Evolutionary conservation across 1,140 invertebrate species (phyloP).

Genomic region (Schmidtea mediterranea): DNA sequence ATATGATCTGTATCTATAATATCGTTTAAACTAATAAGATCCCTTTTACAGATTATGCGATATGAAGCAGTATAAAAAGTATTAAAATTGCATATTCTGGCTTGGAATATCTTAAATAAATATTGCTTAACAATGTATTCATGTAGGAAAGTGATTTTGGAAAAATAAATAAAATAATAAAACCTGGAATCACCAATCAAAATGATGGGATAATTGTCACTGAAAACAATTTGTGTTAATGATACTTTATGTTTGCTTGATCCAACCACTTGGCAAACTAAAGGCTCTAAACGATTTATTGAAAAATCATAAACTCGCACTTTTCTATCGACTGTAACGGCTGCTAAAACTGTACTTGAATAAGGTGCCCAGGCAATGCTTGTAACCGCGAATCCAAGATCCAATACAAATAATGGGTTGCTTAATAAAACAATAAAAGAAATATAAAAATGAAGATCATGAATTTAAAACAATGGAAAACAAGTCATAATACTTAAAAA

Average conservation of each 20-base stretch:
- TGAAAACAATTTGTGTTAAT: conserved; percentile 57
- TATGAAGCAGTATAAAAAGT: too few relatives aligned
- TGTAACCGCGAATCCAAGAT: conserved; percentile 55
- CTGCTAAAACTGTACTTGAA: conserved; percentile 69
- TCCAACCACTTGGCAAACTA: conserved; percentile 49
- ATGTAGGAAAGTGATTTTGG: too few relatives aligned
- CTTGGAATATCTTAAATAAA: conserved; percentile 17
- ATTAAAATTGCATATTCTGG: too few relatives aligned
- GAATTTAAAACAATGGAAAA: too few relatives aligned
- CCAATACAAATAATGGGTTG: conserved; percentile 43
- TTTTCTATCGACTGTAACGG: conserved; percentile 65
- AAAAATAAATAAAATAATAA: too few relatives aligned
- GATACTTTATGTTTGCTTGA: conserved; percentile 53
- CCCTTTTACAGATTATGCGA: too few relatives aligned
- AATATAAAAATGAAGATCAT: too few relatives aligned
- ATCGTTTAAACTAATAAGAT: too few relatives aligned
- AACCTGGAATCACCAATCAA: conserved; percentile 74
- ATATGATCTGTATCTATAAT: too few relatives aligned
- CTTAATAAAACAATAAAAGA: too few relatives aligned
- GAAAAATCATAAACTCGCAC: conserved; percentile 52
- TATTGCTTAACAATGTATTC: too few relatives aligned
- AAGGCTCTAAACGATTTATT: conserved; percentile 61
- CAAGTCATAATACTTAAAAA: too few relatives aligned
- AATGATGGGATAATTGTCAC: conserved; percentile 50
- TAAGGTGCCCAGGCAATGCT: conserved; percentile 80